phyloP scores from a whole-genome alignment of 2,888 invertebrate genomes.

The Ectropis crepuscularia region DNA sequence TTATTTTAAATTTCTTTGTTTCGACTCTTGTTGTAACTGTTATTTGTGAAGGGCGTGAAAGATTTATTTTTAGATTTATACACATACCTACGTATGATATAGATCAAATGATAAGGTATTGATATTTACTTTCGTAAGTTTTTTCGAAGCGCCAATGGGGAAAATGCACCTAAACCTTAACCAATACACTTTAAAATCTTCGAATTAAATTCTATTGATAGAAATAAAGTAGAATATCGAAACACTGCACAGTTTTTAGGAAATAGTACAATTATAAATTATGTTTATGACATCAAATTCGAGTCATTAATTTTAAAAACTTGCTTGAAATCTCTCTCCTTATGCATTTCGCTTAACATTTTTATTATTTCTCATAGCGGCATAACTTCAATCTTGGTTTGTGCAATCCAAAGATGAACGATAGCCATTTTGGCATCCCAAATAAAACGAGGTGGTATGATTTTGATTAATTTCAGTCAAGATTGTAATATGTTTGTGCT shows the following conservation, averaged over 20 bases:
- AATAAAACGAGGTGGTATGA: conserved; percentile 36
- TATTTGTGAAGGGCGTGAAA: neutral
- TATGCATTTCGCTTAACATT: conserved; percentile 7
- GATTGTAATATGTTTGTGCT: conserved; percentile 25
- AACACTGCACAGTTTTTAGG: no score
- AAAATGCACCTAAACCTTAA: no score
- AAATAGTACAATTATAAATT: no score
- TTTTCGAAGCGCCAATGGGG: no score
- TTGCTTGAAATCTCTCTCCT: conserved; percentile 13
- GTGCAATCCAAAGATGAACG: conserved; percentile 34
- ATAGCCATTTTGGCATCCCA: conserved; percentile 36
- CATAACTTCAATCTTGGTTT: conserved; percentile 27
- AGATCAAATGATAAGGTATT: neutral
- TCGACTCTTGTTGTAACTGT: conserved; percentile 5
- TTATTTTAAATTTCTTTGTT: conserved; percentile 9
- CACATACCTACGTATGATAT: neutral
- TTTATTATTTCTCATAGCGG: conserved; percentile 27
- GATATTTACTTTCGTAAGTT: neutral
- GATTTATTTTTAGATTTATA: conserved; percentile 1
- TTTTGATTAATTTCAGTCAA: conserved; percentile 35
- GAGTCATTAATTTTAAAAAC: conserved; percentile 3
- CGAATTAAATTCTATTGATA: no score
- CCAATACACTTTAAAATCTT: no score
- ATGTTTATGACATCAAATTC: conserved; percentile 2
- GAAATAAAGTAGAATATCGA: no score